These are phyloP conservation scores for Grammomys dolichurus DNA, from an alignment of 2,113 vertebrate genomes.

Conservation along the genomic window DNA sequence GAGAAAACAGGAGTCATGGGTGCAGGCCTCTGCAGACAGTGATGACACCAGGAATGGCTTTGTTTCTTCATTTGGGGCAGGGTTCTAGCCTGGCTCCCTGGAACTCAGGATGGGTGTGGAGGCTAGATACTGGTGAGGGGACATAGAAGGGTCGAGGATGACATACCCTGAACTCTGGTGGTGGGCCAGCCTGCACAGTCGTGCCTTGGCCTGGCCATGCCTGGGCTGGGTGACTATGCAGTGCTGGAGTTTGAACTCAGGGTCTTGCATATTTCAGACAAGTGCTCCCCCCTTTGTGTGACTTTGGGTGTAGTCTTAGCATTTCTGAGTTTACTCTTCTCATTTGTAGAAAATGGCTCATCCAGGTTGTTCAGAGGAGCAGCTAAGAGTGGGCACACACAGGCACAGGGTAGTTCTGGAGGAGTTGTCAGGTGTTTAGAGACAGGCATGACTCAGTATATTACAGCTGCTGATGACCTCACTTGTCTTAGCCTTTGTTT, in stretches of 20 bases:
- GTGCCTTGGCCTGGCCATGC: not conserved
- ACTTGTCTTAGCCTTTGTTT: not conserved
- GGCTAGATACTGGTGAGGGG: not conserved
- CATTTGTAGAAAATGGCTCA: not conserved
- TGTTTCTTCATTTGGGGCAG: too few species aligned
- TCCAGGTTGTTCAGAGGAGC: not conserved
- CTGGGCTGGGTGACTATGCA: not conserved
- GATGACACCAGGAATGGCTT: not conserved
- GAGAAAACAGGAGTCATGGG: not conserved
- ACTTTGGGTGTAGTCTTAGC: not conserved
- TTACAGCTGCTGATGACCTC: not conserved
- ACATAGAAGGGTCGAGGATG: not conserved
- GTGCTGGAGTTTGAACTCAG: not conserved
- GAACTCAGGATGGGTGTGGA: not conserved
- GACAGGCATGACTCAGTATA: not conserved
- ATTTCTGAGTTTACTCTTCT: slow-evolving; percentile 24
- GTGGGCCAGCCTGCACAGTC: not conserved
- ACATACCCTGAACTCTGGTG: not conserved
- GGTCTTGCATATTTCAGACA: not conserved
- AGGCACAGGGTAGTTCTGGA: not conserved
- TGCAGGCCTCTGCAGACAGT: not conserved
- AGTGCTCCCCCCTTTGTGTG: not conserved
- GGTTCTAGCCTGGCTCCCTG: not conserved
- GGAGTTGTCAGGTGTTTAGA: not conserved
- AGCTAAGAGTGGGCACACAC: not conserved